Percentiles rank a stretch among this genome's conserved stretches.
Conservation (phyloP, 2,797 vertebrate genomes). For the Microchirus variegatus region DNA sequence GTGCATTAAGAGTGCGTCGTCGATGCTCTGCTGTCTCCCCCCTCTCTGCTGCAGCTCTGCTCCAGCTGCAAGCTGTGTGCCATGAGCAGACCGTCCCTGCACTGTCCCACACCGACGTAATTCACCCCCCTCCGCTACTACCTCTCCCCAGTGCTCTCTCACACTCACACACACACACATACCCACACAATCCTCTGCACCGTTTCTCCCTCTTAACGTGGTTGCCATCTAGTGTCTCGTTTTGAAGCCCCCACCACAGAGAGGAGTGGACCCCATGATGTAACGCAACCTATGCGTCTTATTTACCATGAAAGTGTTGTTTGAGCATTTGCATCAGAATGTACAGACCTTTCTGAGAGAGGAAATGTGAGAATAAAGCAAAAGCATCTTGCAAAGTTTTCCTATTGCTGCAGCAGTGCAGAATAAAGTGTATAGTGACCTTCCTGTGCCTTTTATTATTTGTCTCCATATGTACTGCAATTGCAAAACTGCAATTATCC, state of each 20-base stretch:
- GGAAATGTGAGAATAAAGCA: slow-evolving; percentile 1
- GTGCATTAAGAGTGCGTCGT: slow-evolving; percentile 18
- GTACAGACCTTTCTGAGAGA: not conserved
- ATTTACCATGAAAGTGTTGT: slow-evolving; percentile 16
- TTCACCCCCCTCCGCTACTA: slow-evolving; percentile 35
- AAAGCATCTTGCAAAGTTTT: not conserved
- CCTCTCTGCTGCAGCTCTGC: slow-evolving; percentile 69
- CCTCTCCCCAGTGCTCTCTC: slow-evolving; percentile 6
- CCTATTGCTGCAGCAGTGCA: not conserved
- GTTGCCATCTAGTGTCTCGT: slow-evolving; percentile 85
- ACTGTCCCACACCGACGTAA: slow-evolving; percentile 75
- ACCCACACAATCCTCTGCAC: not conserved
- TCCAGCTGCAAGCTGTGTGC: slow-evolving; percentile 74
- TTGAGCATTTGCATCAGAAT: slow-evolving; percentile 11
- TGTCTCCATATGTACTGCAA: not conserved
- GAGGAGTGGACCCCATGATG: slow-evolving; percentile 63
- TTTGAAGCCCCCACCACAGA: slow-evolving; percentile 53
- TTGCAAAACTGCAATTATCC: no score
- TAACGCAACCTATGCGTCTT: slow-evolving; percentile 58
- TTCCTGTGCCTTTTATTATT: not conserved
- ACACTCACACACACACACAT: slow-evolving; percentile 13
- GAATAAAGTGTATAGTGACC: not conserved
- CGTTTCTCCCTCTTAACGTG: slow-evolving; percentile 60
- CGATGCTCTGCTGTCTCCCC: slow-evolving; percentile 31
- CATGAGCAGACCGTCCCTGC: slow-evolving; percentile 63